Base-by-base conservation (phyloP, 2,113 vertebrate species). In the Cygnus atratus region DNA sequence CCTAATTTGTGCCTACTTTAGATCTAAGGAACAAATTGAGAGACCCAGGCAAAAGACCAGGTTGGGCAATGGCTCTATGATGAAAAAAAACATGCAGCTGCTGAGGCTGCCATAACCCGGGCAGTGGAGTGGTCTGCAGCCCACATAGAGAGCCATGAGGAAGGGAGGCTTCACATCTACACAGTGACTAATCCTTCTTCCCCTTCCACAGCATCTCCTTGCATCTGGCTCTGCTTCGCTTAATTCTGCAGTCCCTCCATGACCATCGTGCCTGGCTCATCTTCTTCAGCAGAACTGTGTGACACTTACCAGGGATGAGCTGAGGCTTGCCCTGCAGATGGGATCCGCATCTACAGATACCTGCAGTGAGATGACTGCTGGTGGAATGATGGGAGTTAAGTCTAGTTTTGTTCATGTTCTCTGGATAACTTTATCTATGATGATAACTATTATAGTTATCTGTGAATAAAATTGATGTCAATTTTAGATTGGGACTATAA, bases 181-280 rank as follows among this genome's bases (percentile, higher is more conserved):
- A 62, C 6, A 50, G 15, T 2, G 6, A 46, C 18, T 39, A 15
- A 33, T 35, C 3, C 12, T 92, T 14, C 29, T 58, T 80, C 15
- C 41, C 9, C 24, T 88, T 87, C 24, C 37, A n/a, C 3, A 3
- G 11, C 28, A 7, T 19, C 2, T 76, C 9, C 19, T 59, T 79
- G 58, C 31, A 31, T 37, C 0, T 63, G 25, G 31, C 78, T 65
- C 5, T 11, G 6, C 14, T 73, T 85, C 41, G 4, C 13, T 43
- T 77, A 46, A 46, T 44, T 39, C 13, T 68, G 24, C 59, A 52
- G 18, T n/a, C 21, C 26, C 12, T 46, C 4, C 12, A 22, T 19
- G n/a, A 4, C 8, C 19, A 3, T 78, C 14, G 10, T 2, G 2
- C 66, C 6, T 57, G 52, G 63, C 14, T 57, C 21, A n/a, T 0